Percentiles rank a stretch among this genome's conserved stretches.
Evolutionary conservation across 2,888 invertebrate genomes (phyloP).

Genomic region (Horisme vitalbata): DNA sequence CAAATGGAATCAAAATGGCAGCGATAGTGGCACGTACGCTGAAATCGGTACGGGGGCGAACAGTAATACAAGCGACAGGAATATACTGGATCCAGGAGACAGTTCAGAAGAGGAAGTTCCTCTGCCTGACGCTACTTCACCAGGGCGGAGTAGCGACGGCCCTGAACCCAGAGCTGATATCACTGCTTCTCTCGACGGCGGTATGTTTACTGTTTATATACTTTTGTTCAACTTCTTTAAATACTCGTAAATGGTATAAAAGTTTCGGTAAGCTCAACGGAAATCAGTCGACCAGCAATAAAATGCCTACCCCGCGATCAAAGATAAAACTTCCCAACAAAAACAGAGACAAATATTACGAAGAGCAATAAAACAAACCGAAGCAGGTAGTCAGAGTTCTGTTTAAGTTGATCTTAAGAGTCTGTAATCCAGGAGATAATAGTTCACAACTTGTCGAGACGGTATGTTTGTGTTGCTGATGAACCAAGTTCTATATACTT

Average conservation of each 20-base stretch:
- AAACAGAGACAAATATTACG: constrained; percentile 19
- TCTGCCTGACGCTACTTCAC: constrained; percentile 73
- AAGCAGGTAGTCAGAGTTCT: constrained; percentile 41
- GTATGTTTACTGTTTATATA: constrained; percentile 37
- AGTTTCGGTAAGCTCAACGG: neutral
- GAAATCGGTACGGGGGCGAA: constrained; percentile 75
- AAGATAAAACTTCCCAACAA: constrained; percentile 18
- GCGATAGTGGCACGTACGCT: constrained; percentile 79
- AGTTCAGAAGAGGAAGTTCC: constrained; percentile 78
- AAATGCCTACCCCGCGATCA: constrained; percentile 5
- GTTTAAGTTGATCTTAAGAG: constrained; percentile 56
- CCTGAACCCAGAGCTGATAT: constrained; percentile 77
- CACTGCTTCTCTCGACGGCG: constrained; percentile 72
- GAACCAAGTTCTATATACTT: constrained; percentile 57
- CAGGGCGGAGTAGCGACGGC: constrained; percentile 75
- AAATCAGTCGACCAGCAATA: constrained; percentile 8
- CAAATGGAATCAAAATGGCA: constrained; percentile 76
- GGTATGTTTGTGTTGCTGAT: constrained; percentile 69
- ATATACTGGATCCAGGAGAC: constrained; percentile 74
- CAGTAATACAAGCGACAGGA: constrained; percentile 71
- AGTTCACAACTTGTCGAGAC: constrained; percentile 66
- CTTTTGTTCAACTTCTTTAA: neutral
- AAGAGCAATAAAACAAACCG: constrained; percentile 40
- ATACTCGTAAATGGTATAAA: neutral
- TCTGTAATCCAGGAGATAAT: constrained; percentile 68